Percentiles rank a stretch among this genome's conserved stretches.
These are phyloP conservation scores for Meloidogyne hapla DNA, from an alignment of 1,140 invertebrate species.

Conservation along the genomic window DNA sequence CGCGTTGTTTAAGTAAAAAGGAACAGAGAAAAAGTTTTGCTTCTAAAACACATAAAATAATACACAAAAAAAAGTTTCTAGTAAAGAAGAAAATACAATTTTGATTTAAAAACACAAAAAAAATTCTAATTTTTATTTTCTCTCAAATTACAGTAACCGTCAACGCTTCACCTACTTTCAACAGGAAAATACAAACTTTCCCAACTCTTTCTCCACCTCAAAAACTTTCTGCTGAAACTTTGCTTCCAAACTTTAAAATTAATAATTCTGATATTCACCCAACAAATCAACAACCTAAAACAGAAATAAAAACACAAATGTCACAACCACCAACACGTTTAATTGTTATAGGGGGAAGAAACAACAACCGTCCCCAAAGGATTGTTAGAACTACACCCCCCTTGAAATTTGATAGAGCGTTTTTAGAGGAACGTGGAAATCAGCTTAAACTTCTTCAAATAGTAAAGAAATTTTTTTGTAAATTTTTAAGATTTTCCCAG, in stretches of 20 bases:
- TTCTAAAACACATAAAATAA: too few species aligned
- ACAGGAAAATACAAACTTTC: background rate
- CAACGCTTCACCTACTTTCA: constrained; percentile 9
- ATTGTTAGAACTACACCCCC: constrained; percentile 18
- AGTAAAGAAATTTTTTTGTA: constrained; percentile 2
- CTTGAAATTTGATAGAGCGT: constrained; percentile 23
- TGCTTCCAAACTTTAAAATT: background rate
- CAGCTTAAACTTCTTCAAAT: constrained; percentile 33
- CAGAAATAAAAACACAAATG: background rate
- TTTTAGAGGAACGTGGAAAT: constrained; percentile 26
- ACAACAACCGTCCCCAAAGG: background rate
- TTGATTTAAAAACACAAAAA: background rate
- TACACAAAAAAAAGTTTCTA: too few species aligned
- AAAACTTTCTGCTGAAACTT: constrained; percentile 10
- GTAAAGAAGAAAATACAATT: background rate
- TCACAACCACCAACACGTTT: background rate
- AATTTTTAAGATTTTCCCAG: background rate
- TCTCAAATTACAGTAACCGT: constrained; percentile 13
- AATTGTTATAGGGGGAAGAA: background rate
- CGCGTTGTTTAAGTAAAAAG: too few species aligned
- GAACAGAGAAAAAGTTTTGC: background rate
- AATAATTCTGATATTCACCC: background rate
- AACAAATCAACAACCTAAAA: background rate
- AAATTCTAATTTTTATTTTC: background rate
- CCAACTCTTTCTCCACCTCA: constrained; percentile 4